These are phyloP conservation scores for Clarias laeviceps DNA, from an alignment of 2,797 vertebrate species.

Conservation along the genomic window DNA sequence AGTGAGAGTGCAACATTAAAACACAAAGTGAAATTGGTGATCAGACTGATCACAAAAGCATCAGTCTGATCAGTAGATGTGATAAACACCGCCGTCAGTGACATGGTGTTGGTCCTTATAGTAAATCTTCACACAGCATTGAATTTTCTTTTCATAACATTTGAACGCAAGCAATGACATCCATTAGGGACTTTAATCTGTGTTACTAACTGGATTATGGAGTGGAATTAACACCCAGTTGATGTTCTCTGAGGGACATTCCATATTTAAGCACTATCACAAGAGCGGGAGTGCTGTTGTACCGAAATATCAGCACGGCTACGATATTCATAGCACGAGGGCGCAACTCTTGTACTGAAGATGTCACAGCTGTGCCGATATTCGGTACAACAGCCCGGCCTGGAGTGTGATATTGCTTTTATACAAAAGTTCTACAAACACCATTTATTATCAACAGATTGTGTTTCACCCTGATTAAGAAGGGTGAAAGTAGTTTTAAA, in stretches of 20 bases:
- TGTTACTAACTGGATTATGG: background rate
- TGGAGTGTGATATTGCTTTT: too few species aligned
- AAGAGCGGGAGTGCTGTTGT: too few species aligned
- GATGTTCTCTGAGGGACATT: background rate
- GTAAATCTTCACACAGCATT: background rate
- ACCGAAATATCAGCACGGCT: too few species aligned
- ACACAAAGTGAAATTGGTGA: background rate
- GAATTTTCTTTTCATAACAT: background rate
- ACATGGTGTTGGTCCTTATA: background rate
- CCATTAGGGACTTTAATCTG: background rate
- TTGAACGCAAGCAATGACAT: background rate
- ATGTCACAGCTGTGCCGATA: too few species aligned
- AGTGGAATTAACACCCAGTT: background rate
- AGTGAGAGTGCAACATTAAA: background rate
- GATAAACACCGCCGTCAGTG: background rate
- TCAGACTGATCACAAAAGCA: background rate
- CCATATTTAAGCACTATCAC: too few species aligned
- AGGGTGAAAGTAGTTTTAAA: too few species aligned
- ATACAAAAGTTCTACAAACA: too few species aligned
- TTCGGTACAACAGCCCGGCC: too few species aligned
- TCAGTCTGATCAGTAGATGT: background rate
- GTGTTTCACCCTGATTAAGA: too few species aligned
- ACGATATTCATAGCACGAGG: too few species aligned
- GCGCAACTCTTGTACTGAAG: too few species aligned
- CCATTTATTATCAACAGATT: too few species aligned